Evolutionary conservation across 2,888 invertebrate genomes (phyloP), one percentile per base, ranked within the genome.

Genomic region (Amphiduros pacificus): DNA sequence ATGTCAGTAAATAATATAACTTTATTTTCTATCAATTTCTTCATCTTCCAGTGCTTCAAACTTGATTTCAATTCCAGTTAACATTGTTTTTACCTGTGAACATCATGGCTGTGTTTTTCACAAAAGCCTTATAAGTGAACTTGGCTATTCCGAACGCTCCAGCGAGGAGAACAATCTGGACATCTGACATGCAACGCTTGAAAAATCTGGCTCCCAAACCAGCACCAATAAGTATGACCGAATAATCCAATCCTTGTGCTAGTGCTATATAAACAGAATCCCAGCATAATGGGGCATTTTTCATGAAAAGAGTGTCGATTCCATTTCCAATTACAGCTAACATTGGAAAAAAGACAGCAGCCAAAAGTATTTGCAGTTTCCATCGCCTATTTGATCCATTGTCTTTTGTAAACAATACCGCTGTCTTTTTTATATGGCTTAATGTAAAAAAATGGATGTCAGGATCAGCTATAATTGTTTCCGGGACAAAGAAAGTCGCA

Each of bases 401-500:
- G 17, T 36, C 36, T 36, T 36, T 36, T 9, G 17, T 11, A 36
- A 11, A 36, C 9, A 36, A 11, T 11, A 36, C 9, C 9, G 17
- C 9, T 11, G 36, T 17, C 36, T 36, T 17, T 36, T 36, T 36
- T 17, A 36, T 11, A 17, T 36, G 36, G 17, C 17, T 17, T 11
- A 17, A 11, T 36, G 36, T 11, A 17, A 36, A 36, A 17, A 36
- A 36, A 11, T 36, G 9, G 36, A 17, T 17, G 17, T 36, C 17
- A 11, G 9, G 11, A 36, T 60, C 49, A 51, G 31, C 31, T 26
- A n/a, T 5, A 17, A 48, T 32, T 2, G 58, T 62, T 28, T 62
- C 61, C n/a, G 58, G 61, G 11, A 64, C 22, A 22, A 62, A 62
- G 44, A 54, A 55, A 1, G 59, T 50, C 9, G 44, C 59, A 27